Evolutionary conservation across 2,113 vertebrate species (phyloP).

Genomic region (Dasypus novemcinctus): DNA sequence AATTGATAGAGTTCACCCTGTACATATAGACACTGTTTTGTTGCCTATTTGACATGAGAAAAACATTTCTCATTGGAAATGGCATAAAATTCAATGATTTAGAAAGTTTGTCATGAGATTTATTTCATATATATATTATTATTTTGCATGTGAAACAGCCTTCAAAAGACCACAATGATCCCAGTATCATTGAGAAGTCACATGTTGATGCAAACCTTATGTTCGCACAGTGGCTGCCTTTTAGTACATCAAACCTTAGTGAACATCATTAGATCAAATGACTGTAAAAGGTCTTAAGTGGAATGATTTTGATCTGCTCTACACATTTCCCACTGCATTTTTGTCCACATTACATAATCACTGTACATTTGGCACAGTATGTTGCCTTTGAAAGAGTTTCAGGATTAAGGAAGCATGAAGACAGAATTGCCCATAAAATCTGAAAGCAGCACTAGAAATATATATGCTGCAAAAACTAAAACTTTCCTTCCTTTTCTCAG

Average conservation of each 20-base stretch:
- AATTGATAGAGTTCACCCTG: neutral
- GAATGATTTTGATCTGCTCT: conserved; percentile 72
- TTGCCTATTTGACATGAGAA: conserved; percentile 36
- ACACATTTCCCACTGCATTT: conserved; percentile 69
- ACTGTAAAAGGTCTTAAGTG: conserved; percentile 65
- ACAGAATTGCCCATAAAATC: conserved; percentile 63
- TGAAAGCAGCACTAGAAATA: conserved; percentile 64
- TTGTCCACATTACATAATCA: conserved; percentile 65
- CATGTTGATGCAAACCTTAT: conserved; percentile 57
- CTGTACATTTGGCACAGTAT: conserved; percentile 68
- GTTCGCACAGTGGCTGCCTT: conserved; percentile 58
- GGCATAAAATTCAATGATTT: conserved; percentile 70
- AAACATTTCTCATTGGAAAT: conserved; percentile 70
- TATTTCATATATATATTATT: conserved; percentile 76
- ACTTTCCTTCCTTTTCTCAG: neutral
- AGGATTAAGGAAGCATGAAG: conserved; percentile 78
- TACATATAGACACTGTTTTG: neutral
- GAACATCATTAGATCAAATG: conserved; percentile 55
- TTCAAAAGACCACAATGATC: conserved; percentile 60
- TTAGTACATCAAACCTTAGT: conserved; percentile 62
- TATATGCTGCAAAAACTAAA: conserved; percentile 73
- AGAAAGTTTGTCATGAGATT: conserved; percentile 72
- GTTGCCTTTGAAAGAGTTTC: conserved; percentile 75
- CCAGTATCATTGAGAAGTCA: conserved; percentile 62
- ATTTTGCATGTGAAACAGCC: conserved; percentile 74